A percentile compares a stretch with the other conserved stretches of the same genome.
Conservation (phyloP, 2,113 vertebrate genomes). For the Emberiza fucata region DNA sequence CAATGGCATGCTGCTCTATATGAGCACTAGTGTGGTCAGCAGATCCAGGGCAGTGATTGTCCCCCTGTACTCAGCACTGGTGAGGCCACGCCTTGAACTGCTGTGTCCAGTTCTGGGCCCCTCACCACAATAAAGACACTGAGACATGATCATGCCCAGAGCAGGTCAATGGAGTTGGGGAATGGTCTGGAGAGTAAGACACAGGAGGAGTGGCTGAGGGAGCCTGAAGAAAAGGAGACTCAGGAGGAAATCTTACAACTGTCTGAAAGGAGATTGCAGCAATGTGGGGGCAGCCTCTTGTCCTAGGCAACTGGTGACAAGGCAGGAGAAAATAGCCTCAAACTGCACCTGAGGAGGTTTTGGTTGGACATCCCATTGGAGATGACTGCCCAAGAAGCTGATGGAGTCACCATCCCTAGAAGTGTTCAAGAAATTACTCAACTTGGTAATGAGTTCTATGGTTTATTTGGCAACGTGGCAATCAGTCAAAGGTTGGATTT, state of each 20-base stretch:
- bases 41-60: background rate
- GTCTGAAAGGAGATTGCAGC: no score
- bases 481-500: background rate
- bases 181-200: background rate
- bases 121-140: no score
- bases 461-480: background rate
- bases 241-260: background rate
- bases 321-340: background rate
- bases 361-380: background rate
- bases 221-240: background rate
- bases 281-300: background rate
- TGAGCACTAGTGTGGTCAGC: background rate
- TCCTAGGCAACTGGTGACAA: background rate
- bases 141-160: background rate
- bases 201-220: background rate
- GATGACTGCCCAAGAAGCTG: background rate
- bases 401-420: background rate
- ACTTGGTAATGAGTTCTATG: rapidly evolving
- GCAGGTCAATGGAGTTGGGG: background rate
- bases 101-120: background rate
- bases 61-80: no score
- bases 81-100: background rate
- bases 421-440: background rate
- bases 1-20: background rate
- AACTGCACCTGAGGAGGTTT: background rate